These are phyloP conservation scores for Cydia pomonella DNA, from an alignment of 1,140 invertebrate species.

Conservation along the genomic window DNA sequence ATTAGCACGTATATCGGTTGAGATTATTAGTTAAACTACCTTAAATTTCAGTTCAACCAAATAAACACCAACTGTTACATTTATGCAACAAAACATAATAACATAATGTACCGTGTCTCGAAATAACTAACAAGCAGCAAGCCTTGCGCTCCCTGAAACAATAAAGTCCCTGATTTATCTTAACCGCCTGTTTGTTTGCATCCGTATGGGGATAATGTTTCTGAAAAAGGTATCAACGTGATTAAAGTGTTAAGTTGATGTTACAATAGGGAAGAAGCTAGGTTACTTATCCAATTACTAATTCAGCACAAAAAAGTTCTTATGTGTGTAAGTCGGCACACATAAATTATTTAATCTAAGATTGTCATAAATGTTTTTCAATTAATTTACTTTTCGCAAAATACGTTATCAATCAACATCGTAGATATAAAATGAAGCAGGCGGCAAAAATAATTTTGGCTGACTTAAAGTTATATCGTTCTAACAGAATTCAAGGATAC, in stretches of 20 bases:
- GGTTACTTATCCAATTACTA: neutral
- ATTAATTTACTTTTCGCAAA: neutral
- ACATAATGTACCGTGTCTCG: neutral
- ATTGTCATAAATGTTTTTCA: neutral
- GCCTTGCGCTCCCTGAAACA: neutral
- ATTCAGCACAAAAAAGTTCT: neutral
- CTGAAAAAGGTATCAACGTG: slow-evolving; percentile 3
- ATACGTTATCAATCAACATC: neutral
- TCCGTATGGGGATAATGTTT: slow-evolving; percentile 18
- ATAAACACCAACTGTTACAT: neutral
- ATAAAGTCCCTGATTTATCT: slow-evolving; percentile 30
- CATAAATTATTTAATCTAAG: neutral
- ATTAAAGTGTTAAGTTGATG: slow-evolving; percentile 15
- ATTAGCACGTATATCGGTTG: too few species aligned
- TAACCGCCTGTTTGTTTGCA: slow-evolving; percentile 23
- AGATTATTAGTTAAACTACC: too few species aligned
- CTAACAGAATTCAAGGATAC: slow-evolving; percentile 52
- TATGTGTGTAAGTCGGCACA: neutral
- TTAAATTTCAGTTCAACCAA: neutral
- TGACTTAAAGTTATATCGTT: slow-evolving; percentile 38
- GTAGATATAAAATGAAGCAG: neutral
- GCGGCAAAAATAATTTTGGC: neutral
- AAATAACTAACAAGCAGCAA: slow-evolving; percentile 19
- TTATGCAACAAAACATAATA: neutral
- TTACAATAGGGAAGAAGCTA: slow-evolving; percentile 7